Conservation (phyloP, 1,140 invertebrate genomes). For the Eufriesea mexicana region DNA sequence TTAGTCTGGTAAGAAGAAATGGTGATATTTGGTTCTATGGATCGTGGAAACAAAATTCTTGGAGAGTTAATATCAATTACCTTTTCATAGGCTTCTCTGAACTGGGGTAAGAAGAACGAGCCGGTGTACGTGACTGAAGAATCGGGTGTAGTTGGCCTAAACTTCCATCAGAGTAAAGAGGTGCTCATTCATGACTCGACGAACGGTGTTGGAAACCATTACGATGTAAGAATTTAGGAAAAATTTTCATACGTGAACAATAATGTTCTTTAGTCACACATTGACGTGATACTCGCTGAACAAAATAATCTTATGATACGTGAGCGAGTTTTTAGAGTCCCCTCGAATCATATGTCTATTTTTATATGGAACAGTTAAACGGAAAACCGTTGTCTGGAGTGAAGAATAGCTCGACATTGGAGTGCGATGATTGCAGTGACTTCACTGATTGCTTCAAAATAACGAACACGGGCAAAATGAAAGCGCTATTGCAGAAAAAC, state of each 20-base stretch:
- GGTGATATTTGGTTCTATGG: no score
- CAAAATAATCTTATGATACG: no score
- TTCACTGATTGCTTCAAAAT: conserved; percentile 84
- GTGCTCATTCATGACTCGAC: conserved; percentile 89
- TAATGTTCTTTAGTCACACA: no score
- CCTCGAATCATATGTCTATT: neutral
- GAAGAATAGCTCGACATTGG: conserved; percentile 79
- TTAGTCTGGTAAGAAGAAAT: conserved; percentile 84
- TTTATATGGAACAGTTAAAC: conserved; percentile 79
- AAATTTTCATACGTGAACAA: conserved; percentile 21
- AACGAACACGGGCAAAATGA: conserved; percentile 87
- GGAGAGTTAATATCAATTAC: neutral
- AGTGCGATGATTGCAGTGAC: conserved; percentile 84
- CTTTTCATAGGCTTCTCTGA: conserved; percentile 85
- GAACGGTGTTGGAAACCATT: conserved; percentile 85
- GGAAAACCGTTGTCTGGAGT: conserved; percentile 82
- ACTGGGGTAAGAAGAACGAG: conserved; percentile 91
- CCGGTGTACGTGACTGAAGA: conserved; percentile 92
- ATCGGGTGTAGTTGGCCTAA: conserved; percentile 91
- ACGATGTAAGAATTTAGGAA: conserved; percentile 76
- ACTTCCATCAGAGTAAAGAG: conserved; percentile 95
- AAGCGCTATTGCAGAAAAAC: conserved; percentile 95
- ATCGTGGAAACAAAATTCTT: no score
- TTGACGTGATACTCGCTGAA: no score
- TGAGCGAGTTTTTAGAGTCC: no score